Conservation (phyloP, 2,797 vertebrate species). For the Zalophus californianus region DNA sequence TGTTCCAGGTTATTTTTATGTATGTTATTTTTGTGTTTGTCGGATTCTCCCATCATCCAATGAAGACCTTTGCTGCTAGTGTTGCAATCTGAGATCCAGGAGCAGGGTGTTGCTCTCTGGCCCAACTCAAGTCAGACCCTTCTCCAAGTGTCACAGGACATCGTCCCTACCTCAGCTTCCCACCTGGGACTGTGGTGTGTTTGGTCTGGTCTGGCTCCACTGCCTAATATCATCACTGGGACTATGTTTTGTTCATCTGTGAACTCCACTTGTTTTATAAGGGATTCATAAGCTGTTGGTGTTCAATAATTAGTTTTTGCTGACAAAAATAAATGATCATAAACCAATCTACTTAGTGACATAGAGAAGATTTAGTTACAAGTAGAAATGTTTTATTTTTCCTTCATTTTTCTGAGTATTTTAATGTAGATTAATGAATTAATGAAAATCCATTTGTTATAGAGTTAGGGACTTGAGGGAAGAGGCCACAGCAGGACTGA, state of each 20-base stretch:
- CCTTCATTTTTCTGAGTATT: constrained; percentile 15
- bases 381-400: background rate
- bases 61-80: background rate
- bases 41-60: background rate
- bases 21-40: background rate
- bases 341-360: background rate
- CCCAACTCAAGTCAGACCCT: background rate
- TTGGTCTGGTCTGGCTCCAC: background rate
- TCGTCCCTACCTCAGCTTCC: background rate
- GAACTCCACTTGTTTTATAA: background rate
- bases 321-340: constrained; percentile 21
- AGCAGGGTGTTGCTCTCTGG: background rate
- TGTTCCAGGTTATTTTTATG: background rate
- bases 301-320: background rate
- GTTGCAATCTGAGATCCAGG: background rate
- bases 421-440: constrained; percentile 14
- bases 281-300: background rate
- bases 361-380: background rate
- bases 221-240: background rate
- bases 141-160: background rate
- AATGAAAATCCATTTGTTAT: background rate
- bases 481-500: background rate
- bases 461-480: background rate
- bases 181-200: background rate
- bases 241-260: background rate